Base-by-base conservation (phyloP, 2,797 vertebrate genomes). In the Pseudochaenichthys georgianus region DNA sequence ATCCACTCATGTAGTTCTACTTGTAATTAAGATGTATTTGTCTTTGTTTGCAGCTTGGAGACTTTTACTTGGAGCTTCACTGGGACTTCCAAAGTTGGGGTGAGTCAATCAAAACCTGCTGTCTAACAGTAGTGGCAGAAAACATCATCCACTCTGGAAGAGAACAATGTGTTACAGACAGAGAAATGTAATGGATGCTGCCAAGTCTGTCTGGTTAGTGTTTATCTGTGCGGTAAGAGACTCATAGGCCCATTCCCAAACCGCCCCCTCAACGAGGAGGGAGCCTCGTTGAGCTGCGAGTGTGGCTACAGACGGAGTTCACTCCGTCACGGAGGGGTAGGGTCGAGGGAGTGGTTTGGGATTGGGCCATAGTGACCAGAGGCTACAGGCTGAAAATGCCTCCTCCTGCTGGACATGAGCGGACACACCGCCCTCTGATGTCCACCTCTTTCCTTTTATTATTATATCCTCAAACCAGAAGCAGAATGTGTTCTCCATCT, bases 11-110 rank as follows among this genome's bases (percentile, higher is more conserved):
- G 2, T 34, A n/a, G 3, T 52, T 65, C 62, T 2, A n/a, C 8
- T 41, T 48, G 11, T 73, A 6, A 72, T 38, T 62, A 7, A 48
- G 1, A 55, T 77, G 51, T 57, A 7, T 75, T 67, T 83, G 9
- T 80, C 13, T 85, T 75, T 38, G 64, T 93, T 93, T 92, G 72
- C 92, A 99, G 98, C 96, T 99, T 82, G 98, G 98, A 87, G 97
- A 99, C 91, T 99, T 99, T 94, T 99, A 99, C 93, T 93, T 99
- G 94, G 97, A 99, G 93, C 97, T 99, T 94, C 98, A 99, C 92
- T 99, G 98, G 98, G 98, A 99, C 94, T 99, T 99, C 94, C 98
- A 99, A 95, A 99, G 98, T 92, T 99, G 98, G 98, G 98, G 98
- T 99, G 95, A 99, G 98, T 94, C 66, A 2, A 42, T 16, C 23